phyloP scores from a whole-genome alignment of 2,888 invertebrate species.

The Tenthredo mesomela region DNA sequence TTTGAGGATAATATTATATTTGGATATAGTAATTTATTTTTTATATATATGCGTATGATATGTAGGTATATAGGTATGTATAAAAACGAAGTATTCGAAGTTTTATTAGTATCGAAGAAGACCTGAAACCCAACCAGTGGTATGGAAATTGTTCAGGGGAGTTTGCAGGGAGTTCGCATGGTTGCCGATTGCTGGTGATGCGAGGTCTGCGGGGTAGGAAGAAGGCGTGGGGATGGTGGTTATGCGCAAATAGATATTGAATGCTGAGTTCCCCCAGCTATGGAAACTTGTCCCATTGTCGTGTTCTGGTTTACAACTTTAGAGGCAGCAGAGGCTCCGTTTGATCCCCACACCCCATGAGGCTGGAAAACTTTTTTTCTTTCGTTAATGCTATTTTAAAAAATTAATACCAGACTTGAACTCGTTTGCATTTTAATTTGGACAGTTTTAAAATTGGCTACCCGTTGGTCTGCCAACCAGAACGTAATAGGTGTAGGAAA shows the following conservation, averaged over 20 bases:
- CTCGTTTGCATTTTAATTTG: conserved; percentile 21
- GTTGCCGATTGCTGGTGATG: conserved; percentile 23
- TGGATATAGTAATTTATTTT: background rate
- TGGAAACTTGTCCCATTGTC: conserved; percentile 52
- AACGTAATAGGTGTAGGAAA: conserved; percentile 9
- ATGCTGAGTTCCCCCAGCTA: conserved; percentile 42
- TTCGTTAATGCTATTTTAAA: conserved; percentile 6
- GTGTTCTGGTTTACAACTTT: conserved; percentile 39
- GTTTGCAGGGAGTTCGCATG: conserved; percentile 32
- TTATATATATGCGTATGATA: background rate
- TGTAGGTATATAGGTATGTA: background rate
- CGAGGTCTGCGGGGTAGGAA: conserved; percentile 23
- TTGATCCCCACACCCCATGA: background rate
- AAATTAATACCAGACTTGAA: conserved; percentile 8
- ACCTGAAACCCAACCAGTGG: background rate
- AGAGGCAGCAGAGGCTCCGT: conserved; percentile 10
- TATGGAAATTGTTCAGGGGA: conserved; percentile 45
- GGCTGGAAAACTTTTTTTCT: conserved; percentile 21
- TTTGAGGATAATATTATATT: background rate
- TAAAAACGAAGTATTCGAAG: background rate
- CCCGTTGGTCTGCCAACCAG: background rate
- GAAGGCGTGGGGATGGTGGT: conserved; percentile 23
- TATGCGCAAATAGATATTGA: conserved; percentile 50
- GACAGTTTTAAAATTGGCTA: background rate
- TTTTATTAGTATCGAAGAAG: conserved; percentile 39